These are phyloP conservation scores for Mesoligia furuncula DNA, from an alignment of 2,888 invertebrate genomes.

Conservation along the genomic window DNA sequence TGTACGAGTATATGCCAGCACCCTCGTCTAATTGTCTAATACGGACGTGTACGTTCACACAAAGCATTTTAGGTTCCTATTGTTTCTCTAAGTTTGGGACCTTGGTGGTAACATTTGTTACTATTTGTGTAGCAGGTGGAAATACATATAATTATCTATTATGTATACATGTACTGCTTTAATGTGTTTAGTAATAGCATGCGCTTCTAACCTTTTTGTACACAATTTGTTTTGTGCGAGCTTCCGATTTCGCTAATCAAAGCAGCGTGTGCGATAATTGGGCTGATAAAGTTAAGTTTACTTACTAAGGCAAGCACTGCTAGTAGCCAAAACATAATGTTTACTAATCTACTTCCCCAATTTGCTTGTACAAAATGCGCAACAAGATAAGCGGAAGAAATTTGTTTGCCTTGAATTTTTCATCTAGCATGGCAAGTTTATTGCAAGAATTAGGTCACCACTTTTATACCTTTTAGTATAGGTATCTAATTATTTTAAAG, in stretches of 20 bases:
- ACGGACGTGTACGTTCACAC: conserved; percentile 39
- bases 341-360: conserved; percentile 36
- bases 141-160: conserved; percentile 2
- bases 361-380: conserved; percentile 45
- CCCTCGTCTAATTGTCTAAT: conserved; percentile 56
- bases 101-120: conserved; percentile 14
- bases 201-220: not conserved
- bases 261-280: conserved; percentile 17
- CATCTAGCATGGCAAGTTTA: conserved; percentile 4
- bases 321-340: conserved; percentile 27
- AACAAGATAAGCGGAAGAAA: conserved; percentile 44
- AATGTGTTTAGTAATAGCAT: conserved; percentile 2
- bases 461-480: conserved; percentile 3
- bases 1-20: conserved; percentile 25
- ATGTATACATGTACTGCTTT: not conserved
- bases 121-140: conserved; percentile 9
- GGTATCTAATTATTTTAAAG: not conserved
- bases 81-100: conserved; percentile 47
- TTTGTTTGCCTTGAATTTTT: conserved; percentile 21
- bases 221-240: conserved; percentile 2
- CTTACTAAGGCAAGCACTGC: conserved; percentile 13
- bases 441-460: conserved; percentile 38
- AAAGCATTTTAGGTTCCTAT: conserved; percentile 56
- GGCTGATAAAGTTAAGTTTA: conserved; percentile 26
- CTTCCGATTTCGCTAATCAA: conserved; percentile 25